These are phyloP conservation scores for Psittacula derbiana DNA, from an alignment of 2,797 vertebrate genomes.

Conservation along the genomic window DNA sequence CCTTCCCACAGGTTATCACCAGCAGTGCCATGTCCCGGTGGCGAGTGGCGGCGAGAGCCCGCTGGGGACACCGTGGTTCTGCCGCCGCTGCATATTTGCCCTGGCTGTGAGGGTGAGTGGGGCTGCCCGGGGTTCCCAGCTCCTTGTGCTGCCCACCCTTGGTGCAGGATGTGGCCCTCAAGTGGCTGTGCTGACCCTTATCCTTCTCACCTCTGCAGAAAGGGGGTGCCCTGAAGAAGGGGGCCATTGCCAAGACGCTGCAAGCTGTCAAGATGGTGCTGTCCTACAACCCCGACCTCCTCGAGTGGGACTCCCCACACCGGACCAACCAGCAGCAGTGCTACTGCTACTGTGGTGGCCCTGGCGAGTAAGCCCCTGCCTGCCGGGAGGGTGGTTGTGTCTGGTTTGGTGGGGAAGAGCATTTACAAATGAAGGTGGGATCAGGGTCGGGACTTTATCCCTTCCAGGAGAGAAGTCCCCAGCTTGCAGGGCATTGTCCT, in stretches of 20 bases:
- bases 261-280: constrained; percentile 92
- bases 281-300: constrained; percentile 85
- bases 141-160: rapidly evolving
- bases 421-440: not conserved
- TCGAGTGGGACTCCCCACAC: constrained; percentile 94
- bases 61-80: constrained; percentile 88
- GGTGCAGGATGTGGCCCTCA: rapidly evolving
- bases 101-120: constrained; percentile 90
- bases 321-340: constrained; percentile 96
- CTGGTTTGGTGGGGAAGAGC: not conserved
- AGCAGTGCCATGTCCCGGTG: constrained; percentile 90
- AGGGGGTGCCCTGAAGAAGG: constrained; percentile 94
- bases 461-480: not conserved
- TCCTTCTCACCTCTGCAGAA: constrained; percentile 74
- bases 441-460: not conserved
- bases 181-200: rapidly evolving
- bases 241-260: constrained; percentile 87
- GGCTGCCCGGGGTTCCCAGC: rapidly evolving
- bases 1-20: constrained; percentile 85
- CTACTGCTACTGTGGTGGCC: constrained; percentile 96
- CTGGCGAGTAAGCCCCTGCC: constrained; percentile 85
- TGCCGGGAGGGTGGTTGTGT: rapidly evolving
- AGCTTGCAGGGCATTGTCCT: not conserved
- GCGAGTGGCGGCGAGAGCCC: constrained; percentile 76
- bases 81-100: constrained; percentile 93